These are phyloP conservation scores for Oxyteleia sp. DNA, from an alignment of 2,888 invertebrate species.

Conservation along the genomic window DNA sequence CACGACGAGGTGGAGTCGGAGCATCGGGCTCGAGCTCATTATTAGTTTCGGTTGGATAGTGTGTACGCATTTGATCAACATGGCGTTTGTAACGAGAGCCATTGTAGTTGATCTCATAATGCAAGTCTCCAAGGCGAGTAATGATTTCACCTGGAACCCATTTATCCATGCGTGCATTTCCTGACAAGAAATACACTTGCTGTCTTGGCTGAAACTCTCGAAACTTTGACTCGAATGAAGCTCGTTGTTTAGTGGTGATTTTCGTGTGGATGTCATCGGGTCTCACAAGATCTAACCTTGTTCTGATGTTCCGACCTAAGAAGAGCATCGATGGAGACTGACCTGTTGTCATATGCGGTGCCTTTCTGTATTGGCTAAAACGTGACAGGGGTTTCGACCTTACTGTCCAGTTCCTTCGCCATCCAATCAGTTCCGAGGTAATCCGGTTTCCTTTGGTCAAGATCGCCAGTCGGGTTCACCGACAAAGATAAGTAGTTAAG, in stretches of 20 bases:
- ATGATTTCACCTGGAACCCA: conserved; percentile 23
- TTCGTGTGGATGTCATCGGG: conserved; percentile 15
- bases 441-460: no score
- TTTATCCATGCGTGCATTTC: conserved; percentile 17
- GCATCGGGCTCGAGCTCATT: no score
- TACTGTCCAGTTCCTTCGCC: no score
- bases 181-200: background rate
- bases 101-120: conserved; percentile 25
- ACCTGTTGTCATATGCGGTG: conserved; percentile 67
- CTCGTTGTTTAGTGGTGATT: background rate
- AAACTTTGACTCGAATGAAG: background rate
- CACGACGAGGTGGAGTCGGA: background rate
- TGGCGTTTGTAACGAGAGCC: background rate
- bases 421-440: no score
- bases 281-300: conserved; percentile 65
- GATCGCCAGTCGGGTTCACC: no score
- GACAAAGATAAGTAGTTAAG: no score
- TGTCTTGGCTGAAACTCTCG: conserved; percentile 7
- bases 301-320: conserved; percentile 69
- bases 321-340: conserved; percentile 74
- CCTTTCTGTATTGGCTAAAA: conserved; percentile 46
- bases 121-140: conserved; percentile 20
- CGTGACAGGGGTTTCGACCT: no score
- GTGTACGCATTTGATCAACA: background rate
- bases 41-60: background rate